phyloP scores from a whole-genome alignment of 2,888 invertebrate species.

The Busseola fusca region DNA sequence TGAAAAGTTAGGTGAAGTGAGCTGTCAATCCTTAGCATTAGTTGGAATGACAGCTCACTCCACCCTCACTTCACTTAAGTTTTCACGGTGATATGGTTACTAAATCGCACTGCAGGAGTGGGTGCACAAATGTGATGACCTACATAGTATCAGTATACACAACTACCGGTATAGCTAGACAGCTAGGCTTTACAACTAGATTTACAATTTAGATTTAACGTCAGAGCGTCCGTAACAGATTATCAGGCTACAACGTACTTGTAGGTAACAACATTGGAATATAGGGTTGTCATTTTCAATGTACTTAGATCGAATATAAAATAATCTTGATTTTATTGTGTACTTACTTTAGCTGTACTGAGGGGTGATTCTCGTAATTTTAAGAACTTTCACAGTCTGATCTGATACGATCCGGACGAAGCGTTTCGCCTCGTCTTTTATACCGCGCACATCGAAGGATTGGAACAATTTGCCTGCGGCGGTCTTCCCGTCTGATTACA shows the following conservation, averaged over 20 bases:
- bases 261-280: neutral
- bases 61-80: no score
- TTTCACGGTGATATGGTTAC: no score
- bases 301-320: neutral
- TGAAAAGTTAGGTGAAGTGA: no score
- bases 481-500: no score
- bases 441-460: no score
- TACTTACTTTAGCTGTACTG: neutral
- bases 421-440: no score
- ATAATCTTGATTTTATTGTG: neutral
- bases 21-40: no score
- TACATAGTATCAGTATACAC: constrained; percentile 18
- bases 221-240: constrained; percentile 35
- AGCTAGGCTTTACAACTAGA: constrained; percentile 45
- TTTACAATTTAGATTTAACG: constrained; percentile 58
- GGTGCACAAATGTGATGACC: constrained; percentile 27
- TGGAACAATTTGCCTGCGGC: no score
- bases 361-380: no score
- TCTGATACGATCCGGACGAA: no score
- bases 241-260: constrained; percentile 16
- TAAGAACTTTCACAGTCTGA: no score
- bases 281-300: neutral
- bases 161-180: constrained; percentile 28
- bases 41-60: no score
- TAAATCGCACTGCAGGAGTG: neutral